Evolutionary conservation across 2,113 vertebrate species (phyloP).

Genomic region (Pontoporia blainvillei): DNA sequence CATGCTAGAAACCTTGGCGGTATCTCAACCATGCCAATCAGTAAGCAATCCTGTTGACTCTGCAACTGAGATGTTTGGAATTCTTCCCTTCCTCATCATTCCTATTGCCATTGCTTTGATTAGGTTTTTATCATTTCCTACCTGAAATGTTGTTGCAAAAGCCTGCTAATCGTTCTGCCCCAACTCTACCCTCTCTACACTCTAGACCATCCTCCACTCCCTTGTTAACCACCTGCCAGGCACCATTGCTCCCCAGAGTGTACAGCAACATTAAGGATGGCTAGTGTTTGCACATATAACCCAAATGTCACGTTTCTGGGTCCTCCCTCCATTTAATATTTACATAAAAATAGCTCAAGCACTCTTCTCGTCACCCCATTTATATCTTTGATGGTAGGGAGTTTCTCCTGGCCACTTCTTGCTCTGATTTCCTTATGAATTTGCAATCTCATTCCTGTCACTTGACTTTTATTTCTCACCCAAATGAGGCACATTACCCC

Average conservation of each 20-base stretch:
- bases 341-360: not conserved
- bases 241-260: not conserved
- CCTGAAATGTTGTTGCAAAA: not conserved
- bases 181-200: not conserved
- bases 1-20: conserved; percentile 7
- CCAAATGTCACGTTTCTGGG: not conserved
- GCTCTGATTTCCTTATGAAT: not conserved
- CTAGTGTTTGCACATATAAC: not conserved
- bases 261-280: not conserved
- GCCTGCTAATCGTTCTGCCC: not conserved
- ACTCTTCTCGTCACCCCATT: not conserved
- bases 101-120: not conserved
- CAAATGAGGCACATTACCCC: not conserved
- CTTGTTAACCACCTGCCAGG: not conserved
- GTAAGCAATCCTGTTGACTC: not conserved
- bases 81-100: conserved; percentile 22
- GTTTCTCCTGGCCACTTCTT: not conserved
- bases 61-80: conserved; percentile 34
- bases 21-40: not conserved
- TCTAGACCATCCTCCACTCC: not conserved
- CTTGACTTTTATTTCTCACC: not conserved
- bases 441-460: not conserved
- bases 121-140: not conserved
- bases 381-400: not conserved
- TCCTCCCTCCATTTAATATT: not conserved